A percentile compares a stretch with the other conserved stretches of the same genome.
Evolutionary conservation across 1,140 invertebrate species (phyloP).

Genomic region (Psix sp.): DNA sequence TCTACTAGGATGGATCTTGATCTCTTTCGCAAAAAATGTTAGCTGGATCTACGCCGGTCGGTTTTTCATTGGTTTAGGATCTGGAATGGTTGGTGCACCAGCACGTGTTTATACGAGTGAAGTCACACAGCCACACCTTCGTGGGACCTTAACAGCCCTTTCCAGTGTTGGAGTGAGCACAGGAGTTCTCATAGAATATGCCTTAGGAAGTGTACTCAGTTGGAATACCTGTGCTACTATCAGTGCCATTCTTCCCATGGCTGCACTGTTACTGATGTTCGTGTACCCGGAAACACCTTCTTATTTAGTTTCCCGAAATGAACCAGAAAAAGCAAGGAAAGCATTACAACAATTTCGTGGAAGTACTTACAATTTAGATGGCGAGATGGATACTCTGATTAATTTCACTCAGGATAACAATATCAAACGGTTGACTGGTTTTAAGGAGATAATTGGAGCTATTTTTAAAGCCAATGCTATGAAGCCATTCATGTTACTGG

Average conservation of each 20-base stretch:
- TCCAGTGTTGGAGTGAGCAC: conserved; percentile 81
- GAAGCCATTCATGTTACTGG: conserved; percentile 82
- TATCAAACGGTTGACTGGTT: conserved; percentile 77
- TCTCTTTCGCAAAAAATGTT: conserved; percentile 79
- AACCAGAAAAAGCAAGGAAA: conserved; percentile 79
- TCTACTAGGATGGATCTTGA: conserved; percentile 83
- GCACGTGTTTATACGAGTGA: conserved; percentile 83
- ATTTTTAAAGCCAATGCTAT: conserved; percentile 80
- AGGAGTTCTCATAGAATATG: conserved; percentile 81
- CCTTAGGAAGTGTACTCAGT: conserved; percentile 78
- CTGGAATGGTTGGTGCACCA: conserved; percentile 84
- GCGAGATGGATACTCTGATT: conserved; percentile 81
- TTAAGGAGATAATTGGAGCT: conserved; percentile 78
- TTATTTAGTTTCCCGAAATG: conserved; percentile 81
- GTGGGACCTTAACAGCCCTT: conserved; percentile 82
- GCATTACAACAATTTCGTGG: conserved; percentile 81
- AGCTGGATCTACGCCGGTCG: conserved; percentile 81
- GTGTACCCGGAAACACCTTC: conserved; percentile 85
- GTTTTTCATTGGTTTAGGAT: conserved; percentile 81
- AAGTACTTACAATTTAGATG: conserved; percentile 80
- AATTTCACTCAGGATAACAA: conserved; percentile 81
- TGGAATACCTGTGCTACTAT: conserved; percentile 81
- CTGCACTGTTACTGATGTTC: conserved; percentile 80
- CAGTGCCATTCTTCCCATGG: conserved; percentile 79
- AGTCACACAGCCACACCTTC: conserved; percentile 82